phyloP scores from a whole-genome alignment of 2,113 vertebrate species.

The Chaenocephalus aceratus region DNA sequence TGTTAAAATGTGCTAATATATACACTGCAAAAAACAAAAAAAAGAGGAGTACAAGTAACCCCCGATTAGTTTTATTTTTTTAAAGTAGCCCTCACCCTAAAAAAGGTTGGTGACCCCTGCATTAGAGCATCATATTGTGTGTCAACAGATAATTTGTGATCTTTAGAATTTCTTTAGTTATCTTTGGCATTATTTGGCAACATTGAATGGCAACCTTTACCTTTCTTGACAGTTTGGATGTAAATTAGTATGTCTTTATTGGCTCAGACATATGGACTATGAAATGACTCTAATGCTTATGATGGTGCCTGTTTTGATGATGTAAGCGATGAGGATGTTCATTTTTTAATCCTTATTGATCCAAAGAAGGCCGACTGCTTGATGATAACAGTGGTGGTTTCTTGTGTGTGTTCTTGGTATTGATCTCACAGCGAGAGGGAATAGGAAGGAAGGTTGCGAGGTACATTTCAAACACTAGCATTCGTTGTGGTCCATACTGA shows the following conservation, averaged over 20 bases:
- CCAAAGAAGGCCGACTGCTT: conserved; percentile 9
- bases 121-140: background rate
- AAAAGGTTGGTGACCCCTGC: too few relatives aligned
- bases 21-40: too few relatives aligned
- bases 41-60: too few relatives aligned
- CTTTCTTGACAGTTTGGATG: background rate
- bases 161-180: conserved; percentile 4
- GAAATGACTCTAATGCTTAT: conserved; percentile 1
- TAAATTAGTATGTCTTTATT: background rate
- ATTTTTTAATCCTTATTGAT: conserved; percentile 50
- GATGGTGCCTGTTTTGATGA: conserved; percentile 14
- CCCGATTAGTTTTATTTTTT: too few relatives aligned
- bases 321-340: conserved; percentile 18
- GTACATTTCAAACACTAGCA: conserved; percentile 50
- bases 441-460: conserved; percentile 21
- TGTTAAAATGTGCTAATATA: too few relatives aligned
- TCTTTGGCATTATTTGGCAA: background rate
- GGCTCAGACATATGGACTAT: background rate
- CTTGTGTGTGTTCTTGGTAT: conserved; percentile 16
- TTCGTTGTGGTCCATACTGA: conserved; percentile 25
- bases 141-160: conserved; percentile 13
- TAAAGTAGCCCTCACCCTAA: too few relatives aligned
- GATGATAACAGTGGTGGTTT: conserved; percentile 25
- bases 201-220: background rate
- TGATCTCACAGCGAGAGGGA: conserved; percentile 22